Evolutionary conservation across 2,888 invertebrate species (phyloP).

Genomic region (Habroteleia sp.): DNA sequence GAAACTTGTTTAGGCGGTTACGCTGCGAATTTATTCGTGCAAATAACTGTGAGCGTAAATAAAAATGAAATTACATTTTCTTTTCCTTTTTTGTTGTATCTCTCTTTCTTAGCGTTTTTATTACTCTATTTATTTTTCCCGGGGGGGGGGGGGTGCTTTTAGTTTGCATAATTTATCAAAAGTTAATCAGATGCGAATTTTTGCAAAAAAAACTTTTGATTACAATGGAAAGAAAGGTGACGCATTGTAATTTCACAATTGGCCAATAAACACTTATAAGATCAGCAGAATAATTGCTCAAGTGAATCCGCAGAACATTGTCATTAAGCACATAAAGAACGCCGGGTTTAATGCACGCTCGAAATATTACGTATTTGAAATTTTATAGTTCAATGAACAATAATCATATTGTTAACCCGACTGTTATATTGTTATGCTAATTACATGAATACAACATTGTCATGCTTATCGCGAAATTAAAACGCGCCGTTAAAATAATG

Average conservation of each 20-base stretch:
- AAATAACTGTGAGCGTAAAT: slow-evolving; percentile 25
- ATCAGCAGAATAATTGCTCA: slow-evolving; percentile 40
- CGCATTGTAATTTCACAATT: slow-evolving; percentile 3
- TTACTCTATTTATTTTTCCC: slow-evolving; percentile 7
- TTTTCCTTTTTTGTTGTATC: neutral
- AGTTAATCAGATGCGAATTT: no score
- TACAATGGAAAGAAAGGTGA: neutral
- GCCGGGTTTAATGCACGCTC: slow-evolving; percentile 34
- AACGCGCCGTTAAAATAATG: slow-evolving; percentile 6
- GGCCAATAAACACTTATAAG: slow-evolving; percentile 8
- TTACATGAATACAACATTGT: slow-evolving; percentile 36
- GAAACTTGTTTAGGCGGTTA: slow-evolving; percentile 47
- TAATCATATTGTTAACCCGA: slow-evolving; percentile 47
- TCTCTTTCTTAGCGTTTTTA: slow-evolving; percentile 2
- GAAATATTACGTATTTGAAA: slow-evolving; percentile 39
- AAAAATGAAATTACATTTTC: slow-evolving; percentile 35
- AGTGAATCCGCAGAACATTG: slow-evolving; percentile 44
- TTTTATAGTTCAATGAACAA: slow-evolving; percentile 50
- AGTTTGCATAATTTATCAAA: no score
- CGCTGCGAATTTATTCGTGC: slow-evolving; percentile 38
- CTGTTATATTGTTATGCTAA: slow-evolving; percentile 47
- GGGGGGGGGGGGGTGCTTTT: no score
- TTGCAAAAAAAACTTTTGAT: no score
- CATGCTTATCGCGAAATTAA: slow-evolving; percentile 36
- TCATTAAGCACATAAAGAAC: slow-evolving; percentile 40